These are phyloP conservation scores for Ips nitidus DNA, from an alignment of 1,140 invertebrate species.

Conservation along the genomic window DNA sequence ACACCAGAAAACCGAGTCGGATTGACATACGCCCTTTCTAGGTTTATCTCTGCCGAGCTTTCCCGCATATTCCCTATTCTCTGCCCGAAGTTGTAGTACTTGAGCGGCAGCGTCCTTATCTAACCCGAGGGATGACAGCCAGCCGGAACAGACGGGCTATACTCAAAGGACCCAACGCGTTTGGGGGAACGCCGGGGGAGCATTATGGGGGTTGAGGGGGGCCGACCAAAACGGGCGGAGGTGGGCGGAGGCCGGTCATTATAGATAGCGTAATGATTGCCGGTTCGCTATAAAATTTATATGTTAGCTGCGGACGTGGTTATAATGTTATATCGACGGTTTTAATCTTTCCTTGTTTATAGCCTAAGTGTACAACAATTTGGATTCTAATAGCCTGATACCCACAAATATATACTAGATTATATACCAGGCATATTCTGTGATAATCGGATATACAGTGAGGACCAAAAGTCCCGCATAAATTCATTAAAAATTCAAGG, in stretches of 20 bases:
- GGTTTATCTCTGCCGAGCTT: constrained; percentile 30
- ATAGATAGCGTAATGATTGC: constrained; percentile 17
- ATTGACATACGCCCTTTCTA: constrained; percentile 6
- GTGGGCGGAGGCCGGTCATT: not conserved
- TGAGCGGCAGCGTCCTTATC: constrained; percentile 36
- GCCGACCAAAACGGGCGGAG: not conserved
- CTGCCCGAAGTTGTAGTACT: constrained; percentile 38
- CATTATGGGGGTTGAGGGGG: not conserved
- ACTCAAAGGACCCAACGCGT: constrained; percentile 24
- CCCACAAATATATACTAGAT: no score
- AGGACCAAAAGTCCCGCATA: no score
- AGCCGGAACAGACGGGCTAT: constrained; percentile 30
- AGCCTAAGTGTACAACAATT: no score
- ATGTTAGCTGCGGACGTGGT: not conserved
- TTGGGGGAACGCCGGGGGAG: constrained; percentile 1
- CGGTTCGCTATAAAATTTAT: constrained; percentile 7
- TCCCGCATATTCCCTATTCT: constrained; percentile 37
- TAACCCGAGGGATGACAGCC: constrained; percentile 36
- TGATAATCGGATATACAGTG: no score
- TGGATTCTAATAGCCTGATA: no score
- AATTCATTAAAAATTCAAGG: no score
- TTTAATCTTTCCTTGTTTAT: no score
- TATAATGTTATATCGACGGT: no score
- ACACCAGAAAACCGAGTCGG: not conserved
- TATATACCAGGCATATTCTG: no score